A percentile compares a stretch with the other conserved stretches of the same genome.
Evolutionary conservation across 2,113 vertebrate species (phyloP).

Genomic region (Odontophorus gujanensis): DNA sequence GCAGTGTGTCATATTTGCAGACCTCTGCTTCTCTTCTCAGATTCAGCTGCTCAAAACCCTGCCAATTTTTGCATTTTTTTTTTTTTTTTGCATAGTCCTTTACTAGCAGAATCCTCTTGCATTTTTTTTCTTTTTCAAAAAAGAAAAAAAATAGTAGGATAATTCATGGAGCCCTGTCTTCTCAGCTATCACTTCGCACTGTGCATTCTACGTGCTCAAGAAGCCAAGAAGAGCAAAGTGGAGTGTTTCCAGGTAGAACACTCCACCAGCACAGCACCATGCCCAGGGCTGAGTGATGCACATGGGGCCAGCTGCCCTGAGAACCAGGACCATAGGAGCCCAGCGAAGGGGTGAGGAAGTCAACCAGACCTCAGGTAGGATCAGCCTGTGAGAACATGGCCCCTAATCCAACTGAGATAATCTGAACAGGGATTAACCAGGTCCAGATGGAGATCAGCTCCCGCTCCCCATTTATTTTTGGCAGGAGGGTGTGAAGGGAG

Average conservation of each 20-base stretch:
- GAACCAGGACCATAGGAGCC: background rate
- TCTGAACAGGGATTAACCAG: conserved; percentile 55
- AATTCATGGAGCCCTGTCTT: background rate
- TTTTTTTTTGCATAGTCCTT: background rate
- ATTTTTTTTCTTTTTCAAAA: background rate
- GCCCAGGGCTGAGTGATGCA: background rate
- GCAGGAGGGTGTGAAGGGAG: background rate
- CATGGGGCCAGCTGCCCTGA: background rate
- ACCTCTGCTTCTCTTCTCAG: conserved; percentile 1
- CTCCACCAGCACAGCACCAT: background rate
- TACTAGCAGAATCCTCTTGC: background rate
- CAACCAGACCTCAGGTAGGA: background rate
- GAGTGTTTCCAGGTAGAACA: background rate
- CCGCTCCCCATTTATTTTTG: background rate
- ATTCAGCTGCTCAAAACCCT: background rate
- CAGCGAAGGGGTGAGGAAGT: background rate
- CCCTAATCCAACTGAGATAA: conserved; percentile 52
- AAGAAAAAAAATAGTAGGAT: background rate
- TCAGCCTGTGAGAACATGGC: background rate
- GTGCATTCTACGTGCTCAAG: background rate
- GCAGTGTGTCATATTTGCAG: background rate
- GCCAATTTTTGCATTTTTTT: background rate
- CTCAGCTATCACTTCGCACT: background rate
- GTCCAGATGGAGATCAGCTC: background rate
- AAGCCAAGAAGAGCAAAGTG: background rate